Evolutionary conservation across 2,797 vertebrate genomes (phyloP).

Genomic region (Gadopsis bispinosus): DNA sequence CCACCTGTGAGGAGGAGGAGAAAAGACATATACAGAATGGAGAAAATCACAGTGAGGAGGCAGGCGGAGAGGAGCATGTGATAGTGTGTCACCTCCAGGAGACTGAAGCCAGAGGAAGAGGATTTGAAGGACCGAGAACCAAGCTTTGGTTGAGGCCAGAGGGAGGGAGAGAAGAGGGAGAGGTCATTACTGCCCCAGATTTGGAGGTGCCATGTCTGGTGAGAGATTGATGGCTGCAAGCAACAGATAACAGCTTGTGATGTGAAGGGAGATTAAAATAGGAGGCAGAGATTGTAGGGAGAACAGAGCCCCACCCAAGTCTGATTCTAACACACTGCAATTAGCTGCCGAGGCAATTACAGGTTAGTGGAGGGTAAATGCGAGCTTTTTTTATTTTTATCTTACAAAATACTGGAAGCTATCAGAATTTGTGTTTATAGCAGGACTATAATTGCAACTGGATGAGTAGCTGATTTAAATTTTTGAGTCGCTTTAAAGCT

Average conservation of each 20-base stretch:
- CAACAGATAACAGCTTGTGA: slow-evolving; percentile 77
- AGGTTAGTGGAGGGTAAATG: slow-evolving; percentile 66
- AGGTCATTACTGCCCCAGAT: slow-evolving; percentile 73
- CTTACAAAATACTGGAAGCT: slow-evolving; percentile 44
- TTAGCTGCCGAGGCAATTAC: slow-evolving; percentile 71
- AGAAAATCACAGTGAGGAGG: slow-evolving; percentile 6
- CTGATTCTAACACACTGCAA: slow-evolving; percentile 65
- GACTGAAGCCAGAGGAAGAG: slow-evolving; percentile 48
- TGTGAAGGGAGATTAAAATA: slow-evolving; percentile 70
- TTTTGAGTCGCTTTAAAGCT: slow-evolving; percentile 6
- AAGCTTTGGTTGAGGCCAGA: slow-evolving; percentile 49
- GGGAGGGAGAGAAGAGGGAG: slow-evolving; percentile 36
- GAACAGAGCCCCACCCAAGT: slow-evolving; percentile 62
- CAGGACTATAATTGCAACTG: slow-evolving; percentile 4
- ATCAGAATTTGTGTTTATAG: slow-evolving; percentile 33
- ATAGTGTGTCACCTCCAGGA: slow-evolving; percentile 10
- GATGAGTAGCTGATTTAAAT: neutral
- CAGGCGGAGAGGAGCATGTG: slow-evolving; percentile 13
- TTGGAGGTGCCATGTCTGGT: slow-evolving; percentile 75
- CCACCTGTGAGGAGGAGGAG: neutral
- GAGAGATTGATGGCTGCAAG: slow-evolving; percentile 78
- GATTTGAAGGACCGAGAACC: slow-evolving; percentile 36
- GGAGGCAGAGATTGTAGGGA: slow-evolving; percentile 69
- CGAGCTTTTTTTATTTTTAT: slow-evolving; percentile 45
- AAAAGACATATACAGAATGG: neutral